Conservation (phyloP, 2,888 invertebrate species). For the Limenitis camilla region DNA sequence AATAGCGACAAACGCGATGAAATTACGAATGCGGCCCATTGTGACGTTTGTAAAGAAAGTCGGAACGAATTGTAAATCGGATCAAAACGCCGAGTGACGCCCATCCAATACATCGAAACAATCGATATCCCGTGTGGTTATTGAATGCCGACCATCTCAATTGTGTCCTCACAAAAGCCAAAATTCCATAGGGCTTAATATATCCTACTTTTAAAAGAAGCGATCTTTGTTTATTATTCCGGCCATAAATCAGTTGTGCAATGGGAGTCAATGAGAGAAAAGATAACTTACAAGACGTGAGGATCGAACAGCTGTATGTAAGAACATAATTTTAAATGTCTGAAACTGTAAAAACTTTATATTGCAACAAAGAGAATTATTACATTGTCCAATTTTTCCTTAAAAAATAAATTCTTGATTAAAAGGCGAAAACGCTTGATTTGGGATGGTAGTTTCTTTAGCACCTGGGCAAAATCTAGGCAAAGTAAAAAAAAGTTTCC, state of each 20-base stretch:
- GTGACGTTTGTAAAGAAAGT: constrained; percentile 56
- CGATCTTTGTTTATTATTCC: constrained; percentile 44
- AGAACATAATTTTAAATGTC: constrained; percentile 22
- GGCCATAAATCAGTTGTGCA: constrained; percentile 61
- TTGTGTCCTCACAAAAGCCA: constrained; percentile 63
- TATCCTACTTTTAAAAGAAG: constrained; percentile 51
- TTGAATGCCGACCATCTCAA: constrained; percentile 50
- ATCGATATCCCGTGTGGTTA: constrained; percentile 49
- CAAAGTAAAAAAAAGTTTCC: too few relatives aligned
- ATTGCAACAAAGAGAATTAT: not conserved
- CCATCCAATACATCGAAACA: constrained; percentile 61
- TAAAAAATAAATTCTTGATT: too few relatives aligned
- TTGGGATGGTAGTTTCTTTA: too few relatives aligned
- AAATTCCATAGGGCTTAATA: constrained; percentile 53
- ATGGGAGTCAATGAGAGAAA: constrained; percentile 45
- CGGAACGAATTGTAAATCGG: constrained; percentile 68
- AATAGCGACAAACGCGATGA: constrained; percentile 40
- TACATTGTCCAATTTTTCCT: too few relatives aligned
- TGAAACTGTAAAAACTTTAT: not conserved
- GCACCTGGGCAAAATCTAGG: too few relatives aligned
- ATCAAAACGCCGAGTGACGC: constrained; percentile 58
- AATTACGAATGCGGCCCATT: constrained; percentile 39
- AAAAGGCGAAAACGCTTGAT: too few relatives aligned
- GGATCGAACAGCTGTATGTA: constrained; percentile 39
- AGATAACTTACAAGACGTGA: constrained; percentile 34